Conservation (phyloP, 2,888 invertebrate genomes). For the Rhagophthalmus giganteus region DNA sequence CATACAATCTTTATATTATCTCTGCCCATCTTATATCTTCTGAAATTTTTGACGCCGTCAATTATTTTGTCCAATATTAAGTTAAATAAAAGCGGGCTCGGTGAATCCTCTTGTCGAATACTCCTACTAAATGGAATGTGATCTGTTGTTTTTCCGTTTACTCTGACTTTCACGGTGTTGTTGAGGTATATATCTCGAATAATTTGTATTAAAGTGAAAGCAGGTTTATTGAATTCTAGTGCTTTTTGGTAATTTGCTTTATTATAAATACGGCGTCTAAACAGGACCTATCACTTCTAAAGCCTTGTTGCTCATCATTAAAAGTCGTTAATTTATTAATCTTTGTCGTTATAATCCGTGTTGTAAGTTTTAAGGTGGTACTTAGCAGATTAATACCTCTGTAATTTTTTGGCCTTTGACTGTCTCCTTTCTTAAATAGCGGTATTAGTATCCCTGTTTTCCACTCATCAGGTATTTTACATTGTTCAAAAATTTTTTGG, state of each 20-base stretch:
- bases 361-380: slow-evolving; percentile 14
- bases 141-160: not conserved
- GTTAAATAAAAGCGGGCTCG: not conserved
- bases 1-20: not conserved
- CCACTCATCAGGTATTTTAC: too few species aligned
- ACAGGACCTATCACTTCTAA: slow-evolving; percentile 15
- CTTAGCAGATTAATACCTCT: slow-evolving; percentile 27
- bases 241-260: too few species aligned
- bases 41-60: not conserved
- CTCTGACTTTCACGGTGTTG: not conserved
- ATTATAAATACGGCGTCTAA: slow-evolving; percentile 1
- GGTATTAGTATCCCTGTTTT: too few species aligned
- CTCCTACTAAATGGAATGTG: not conserved
- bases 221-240: too few species aligned
- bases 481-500: too few species aligned
- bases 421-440: too few species aligned
- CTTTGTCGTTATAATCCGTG: slow-evolving; percentile 16
- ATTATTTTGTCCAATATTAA: too few species aligned
- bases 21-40: not conserved
- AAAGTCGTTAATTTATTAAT: slow-evolving; percentile 2
- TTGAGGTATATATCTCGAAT: not conserved
- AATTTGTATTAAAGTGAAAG: not conserved
- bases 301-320: slow-evolving; percentile 5
- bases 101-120: not conserved
- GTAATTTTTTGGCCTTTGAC: too few species aligned